Percentiles rank a stretch among this genome's conserved stretches.
Evolutionary conservation across 1,140 invertebrate genomes (phyloP).

Genomic region (Galleria mellonella): DNA sequence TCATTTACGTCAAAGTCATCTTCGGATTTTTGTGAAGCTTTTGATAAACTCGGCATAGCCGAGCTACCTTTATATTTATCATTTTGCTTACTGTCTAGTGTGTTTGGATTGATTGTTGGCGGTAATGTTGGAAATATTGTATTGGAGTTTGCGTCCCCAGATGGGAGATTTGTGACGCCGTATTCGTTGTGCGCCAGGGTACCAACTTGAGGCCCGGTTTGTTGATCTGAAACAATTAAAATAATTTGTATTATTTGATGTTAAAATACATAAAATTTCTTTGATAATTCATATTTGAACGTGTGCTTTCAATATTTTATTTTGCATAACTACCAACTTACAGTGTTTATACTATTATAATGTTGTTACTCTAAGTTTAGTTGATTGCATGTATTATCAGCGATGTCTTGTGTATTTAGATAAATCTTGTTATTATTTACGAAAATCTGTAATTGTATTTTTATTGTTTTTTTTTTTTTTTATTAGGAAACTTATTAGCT

Average conservation of each 20-base stretch:
- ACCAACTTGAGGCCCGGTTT: slow-evolving; percentile 22
- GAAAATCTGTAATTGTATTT: too few relatives aligned
- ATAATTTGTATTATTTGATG: not conserved
- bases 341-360: too few relatives aligned
- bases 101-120: slow-evolving; percentile 12
- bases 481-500: too few relatives aligned
- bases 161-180: slow-evolving; percentile 26
- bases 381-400: too few relatives aligned
- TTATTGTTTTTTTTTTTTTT: too few relatives aligned
- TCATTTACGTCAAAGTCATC: slow-evolving; percentile 71
- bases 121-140: slow-evolving; percentile 11
- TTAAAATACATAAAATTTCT: too few relatives aligned
- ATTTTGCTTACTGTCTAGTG: slow-evolving; percentile 8
- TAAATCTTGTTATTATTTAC: too few relatives aligned
- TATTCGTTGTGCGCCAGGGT: slow-evolving; percentile 32
- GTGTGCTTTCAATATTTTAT: too few relatives aligned
- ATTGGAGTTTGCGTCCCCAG: slow-evolving; percentile 42
- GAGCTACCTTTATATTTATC: slow-evolving; percentile 12
- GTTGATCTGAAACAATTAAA: slow-evolving; percentile 50
- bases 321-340: too few relatives aligned
- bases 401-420: too few relatives aligned
- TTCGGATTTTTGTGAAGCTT: slow-evolving; percentile 34
- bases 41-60: slow-evolving; percentile 18
- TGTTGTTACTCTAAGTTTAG: too few relatives aligned
- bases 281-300: too few relatives aligned